Base-by-base conservation (phyloP, 23 tunicate genomes). In the Aplidium turbinatum region DNA sequence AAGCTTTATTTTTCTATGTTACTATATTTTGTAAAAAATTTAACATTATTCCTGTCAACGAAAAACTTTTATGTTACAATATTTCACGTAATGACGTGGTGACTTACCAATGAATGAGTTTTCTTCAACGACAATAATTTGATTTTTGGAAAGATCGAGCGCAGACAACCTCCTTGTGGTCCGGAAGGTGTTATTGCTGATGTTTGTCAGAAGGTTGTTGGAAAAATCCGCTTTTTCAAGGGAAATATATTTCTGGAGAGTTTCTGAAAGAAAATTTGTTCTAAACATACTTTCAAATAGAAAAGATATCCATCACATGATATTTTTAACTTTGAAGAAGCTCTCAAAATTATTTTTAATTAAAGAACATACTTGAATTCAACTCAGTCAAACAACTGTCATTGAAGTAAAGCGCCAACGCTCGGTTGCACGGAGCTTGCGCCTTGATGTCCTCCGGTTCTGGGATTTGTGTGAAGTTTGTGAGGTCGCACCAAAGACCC, bases 401-500 rank as follows among this genome's bases (percentile, higher is more conserved):
- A 42, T 76, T 76, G 28, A 76, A 38, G 31, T 22, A 76, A 24
- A 76, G 82, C 1, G 24, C 31, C 4, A 19, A 31, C 1, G 82
- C 55, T 47, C 54, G 22, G 16, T 28, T 13, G 28, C 60, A 47
- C 1, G 82, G 82, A 29, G 82, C 82, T 36, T 60, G 68, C 3
- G 82, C 48, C 28, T 42, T 29, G 56, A 39, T 61, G 4, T 42
- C 72, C 20, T 62, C 58, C 0, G 82, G 82, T 13, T 42, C 6
- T 3, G 58, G 76, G 1, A 76, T 30, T 4, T 27, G 11, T 1
- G 82, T 61, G 21, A 76, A 62, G 31, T 76, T 76, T 35, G 82
- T 76, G 27, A 3, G 31, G 58, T 76, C 82, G 40, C 82, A 76
- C 82, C 82, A 76, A 3, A 76, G 58, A 58, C 60, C 36, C 76